These are phyloP conservation scores for Drosophila nr. fundita DNA, from an alignment of 2,888 invertebrate genomes.

Conservation along the genomic window DNA sequence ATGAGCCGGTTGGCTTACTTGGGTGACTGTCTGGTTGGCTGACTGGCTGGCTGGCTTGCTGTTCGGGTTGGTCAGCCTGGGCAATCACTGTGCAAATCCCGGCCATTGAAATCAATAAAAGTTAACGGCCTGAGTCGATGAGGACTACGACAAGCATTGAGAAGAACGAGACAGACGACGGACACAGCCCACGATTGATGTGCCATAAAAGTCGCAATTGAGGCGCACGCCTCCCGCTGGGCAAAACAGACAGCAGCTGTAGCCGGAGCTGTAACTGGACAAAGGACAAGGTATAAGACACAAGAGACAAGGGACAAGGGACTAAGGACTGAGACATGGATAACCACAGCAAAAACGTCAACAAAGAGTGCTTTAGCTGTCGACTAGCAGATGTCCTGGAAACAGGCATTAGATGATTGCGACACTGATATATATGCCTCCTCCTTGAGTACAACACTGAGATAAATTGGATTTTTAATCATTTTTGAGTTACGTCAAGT, in stretches of 20 bases:
- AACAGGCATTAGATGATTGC: neutral
- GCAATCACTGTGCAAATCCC: constrained; percentile 81
- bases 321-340: neutral
- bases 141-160: constrained; percentile 12
- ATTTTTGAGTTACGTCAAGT: neutral
- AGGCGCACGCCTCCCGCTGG: constrained; percentile 75
- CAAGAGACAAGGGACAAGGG: neutral
- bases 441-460: neutral
- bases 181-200: constrained; percentile 71
- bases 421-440: neutral
- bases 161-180: neutral
- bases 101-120: constrained; percentile 83
- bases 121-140: constrained; percentile 74
- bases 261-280: constrained; percentile 3
- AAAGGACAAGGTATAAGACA: neutral
- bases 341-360: constrained; percentile 1
- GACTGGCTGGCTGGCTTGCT: constrained; percentile 14
- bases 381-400: neutral
- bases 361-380: neutral
- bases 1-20: constrained; percentile 59
- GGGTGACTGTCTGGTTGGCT: constrained; percentile 25
- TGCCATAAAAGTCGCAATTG: constrained; percentile 81
- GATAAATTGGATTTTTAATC: neutral
- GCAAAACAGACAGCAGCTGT: constrained; percentile 42
- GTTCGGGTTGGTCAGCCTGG: constrained; percentile 50